A percentile compares a stretch with the other conserved stretches of the same genome.
Conservation (phyloP, 2,113 vertebrate species). For the Alces alces region DNA sequence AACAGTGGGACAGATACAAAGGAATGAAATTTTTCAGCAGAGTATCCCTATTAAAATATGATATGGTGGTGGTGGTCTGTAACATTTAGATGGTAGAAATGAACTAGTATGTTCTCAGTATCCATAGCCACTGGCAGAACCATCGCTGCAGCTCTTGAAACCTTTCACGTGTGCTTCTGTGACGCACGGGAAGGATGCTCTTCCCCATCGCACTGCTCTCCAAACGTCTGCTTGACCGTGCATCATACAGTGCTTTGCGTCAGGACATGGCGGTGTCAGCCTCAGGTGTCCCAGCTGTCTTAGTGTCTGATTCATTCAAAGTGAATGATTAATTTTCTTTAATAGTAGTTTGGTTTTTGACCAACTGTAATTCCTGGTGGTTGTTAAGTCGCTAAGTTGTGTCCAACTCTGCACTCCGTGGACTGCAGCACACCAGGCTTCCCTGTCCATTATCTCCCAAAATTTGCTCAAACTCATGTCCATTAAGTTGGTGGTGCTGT, state of each 20-base stretch:
- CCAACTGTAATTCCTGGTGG: neutral
- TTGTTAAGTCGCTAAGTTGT: neutral
- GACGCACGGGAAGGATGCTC: neutral
- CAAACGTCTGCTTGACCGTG: neutral
- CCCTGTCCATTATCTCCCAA: neutral
- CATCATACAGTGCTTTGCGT: neutral
- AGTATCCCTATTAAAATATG: neutral
- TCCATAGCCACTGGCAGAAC: neutral
- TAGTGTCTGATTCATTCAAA: conserved; percentile 1
- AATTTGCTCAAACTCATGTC: neutral
- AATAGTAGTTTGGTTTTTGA: conserved; percentile 30
- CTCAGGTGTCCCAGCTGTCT: neutral
- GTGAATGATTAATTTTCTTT: conserved; percentile 28
- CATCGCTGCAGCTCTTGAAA: neutral
- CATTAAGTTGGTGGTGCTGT: neutral
- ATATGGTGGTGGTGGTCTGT: neutral
- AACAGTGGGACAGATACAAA: neutral
- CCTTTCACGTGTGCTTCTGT: neutral
- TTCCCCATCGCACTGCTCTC: neutral
- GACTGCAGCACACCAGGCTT: neutral
- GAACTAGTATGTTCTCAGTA: neutral
- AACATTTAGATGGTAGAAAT: neutral
- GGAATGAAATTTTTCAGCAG: neutral
- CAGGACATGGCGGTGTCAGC: neutral
- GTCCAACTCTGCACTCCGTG: neutral